phyloP scores from a whole-genome alignment of 2,797 vertebrate genomes.

The Denticeps clupeoides region DNA sequence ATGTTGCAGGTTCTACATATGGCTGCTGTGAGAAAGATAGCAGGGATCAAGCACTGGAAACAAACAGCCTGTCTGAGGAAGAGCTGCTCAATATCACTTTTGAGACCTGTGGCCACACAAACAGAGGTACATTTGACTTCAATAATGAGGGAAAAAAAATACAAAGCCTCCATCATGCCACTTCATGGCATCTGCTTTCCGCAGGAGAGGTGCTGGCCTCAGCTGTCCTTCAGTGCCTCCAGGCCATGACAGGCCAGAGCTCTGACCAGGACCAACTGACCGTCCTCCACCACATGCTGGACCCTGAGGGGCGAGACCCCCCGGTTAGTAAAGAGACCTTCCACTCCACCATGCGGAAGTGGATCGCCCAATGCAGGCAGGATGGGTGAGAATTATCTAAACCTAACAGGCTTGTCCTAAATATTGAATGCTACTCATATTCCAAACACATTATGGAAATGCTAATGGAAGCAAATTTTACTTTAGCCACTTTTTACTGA shows the following conservation, averaged over 20 bases:
- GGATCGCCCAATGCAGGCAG: conserved; percentile 56
- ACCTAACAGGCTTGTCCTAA: too few relatives aligned
- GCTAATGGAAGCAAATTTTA: too few relatives aligned
- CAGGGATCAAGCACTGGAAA: conserved; percentile 26
- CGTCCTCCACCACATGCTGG: conserved; percentile 41
- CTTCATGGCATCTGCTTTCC: background rate
- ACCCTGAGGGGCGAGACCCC: conserved; percentile 45
- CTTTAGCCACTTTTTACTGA: too few relatives aligned
- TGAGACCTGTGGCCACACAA: conserved; percentile 45
- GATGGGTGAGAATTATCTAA: conserved; percentile 45
- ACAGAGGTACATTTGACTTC: conserved; percentile 40
- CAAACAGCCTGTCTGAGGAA: conserved; percentile 52
- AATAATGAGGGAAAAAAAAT: background rate
- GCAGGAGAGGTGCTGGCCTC: conserved; percentile 55
- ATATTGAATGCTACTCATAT: too few relatives aligned
- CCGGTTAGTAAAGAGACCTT: conserved; percentile 51
- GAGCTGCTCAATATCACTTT: conserved; percentile 64
- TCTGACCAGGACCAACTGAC: conserved; percentile 44
- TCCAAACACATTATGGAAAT: too few relatives aligned
- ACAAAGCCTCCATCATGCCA: too few relatives aligned
- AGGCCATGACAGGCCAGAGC: conserved; percentile 53
- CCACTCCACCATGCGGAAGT: conserved; percentile 53
- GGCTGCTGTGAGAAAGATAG: conserved; percentile 22
- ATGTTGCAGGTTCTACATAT: conserved; percentile 39
- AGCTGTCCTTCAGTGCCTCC: conserved; percentile 51